phyloP scores from a whole-genome alignment of 2,113 vertebrate species.

The Microtus montanus region DNA sequence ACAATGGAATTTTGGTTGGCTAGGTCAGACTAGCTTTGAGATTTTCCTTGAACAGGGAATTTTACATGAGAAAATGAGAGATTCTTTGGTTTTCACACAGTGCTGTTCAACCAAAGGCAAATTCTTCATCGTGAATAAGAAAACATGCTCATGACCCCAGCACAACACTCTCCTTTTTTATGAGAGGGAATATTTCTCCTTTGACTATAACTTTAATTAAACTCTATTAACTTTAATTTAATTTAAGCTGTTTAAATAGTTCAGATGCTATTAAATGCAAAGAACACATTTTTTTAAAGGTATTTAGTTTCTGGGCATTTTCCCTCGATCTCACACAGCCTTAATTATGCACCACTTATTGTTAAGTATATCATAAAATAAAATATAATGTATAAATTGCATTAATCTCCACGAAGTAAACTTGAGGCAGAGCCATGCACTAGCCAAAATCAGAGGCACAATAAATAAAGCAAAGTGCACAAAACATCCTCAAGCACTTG shows the following conservation, averaged over 20 bases:
- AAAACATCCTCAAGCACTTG: constrained; percentile 60
- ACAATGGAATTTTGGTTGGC: not conserved
- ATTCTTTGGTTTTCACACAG: not conserved
- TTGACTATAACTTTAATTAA: constrained; percentile 79
- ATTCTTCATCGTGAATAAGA: constrained; percentile 36
- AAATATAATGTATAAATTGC: constrained; percentile 72
- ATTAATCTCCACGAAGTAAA: constrained; percentile 74
- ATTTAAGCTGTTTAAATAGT: constrained; percentile 77
- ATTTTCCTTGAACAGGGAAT: not conserved
- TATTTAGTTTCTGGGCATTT: constrained; percentile 75
- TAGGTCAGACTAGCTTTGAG: not conserved
- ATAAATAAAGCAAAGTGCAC: constrained; percentile 58
- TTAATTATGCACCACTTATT: constrained; percentile 79
- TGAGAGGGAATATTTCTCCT: constrained; percentile 62
- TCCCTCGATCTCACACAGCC: constrained; percentile 68
- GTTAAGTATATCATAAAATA: constrained; percentile 77
- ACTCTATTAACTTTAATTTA: constrained; percentile 78
- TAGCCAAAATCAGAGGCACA: constrained; percentile 54
- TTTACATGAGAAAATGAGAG: not conserved
- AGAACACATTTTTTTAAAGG: constrained; percentile 53
- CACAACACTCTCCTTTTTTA: constrained; percentile 54
- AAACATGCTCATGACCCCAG: constrained; percentile 48
- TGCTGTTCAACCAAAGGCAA: constrained; percentile 9
- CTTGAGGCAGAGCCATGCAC: constrained; percentile 67
- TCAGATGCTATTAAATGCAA: constrained; percentile 75